phyloP scores from a whole-genome alignment of 2,113 vertebrate species.

The Anolis sagrei region DNA sequence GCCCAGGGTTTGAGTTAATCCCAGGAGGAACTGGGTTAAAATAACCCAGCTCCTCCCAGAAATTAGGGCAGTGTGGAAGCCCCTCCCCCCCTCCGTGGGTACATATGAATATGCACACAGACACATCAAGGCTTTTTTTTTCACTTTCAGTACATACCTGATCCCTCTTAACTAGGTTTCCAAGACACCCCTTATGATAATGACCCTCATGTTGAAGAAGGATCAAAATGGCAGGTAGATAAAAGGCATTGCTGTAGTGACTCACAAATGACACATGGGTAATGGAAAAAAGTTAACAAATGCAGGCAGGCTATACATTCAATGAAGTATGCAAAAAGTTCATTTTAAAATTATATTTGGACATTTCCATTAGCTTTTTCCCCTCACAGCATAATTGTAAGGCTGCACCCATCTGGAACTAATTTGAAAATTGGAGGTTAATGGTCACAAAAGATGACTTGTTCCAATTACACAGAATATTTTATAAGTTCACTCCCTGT shows the following conservation, averaged over 20 bases:
- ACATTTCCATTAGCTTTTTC: constrained; percentile 34
- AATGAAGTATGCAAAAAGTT: constrained; percentile 21
- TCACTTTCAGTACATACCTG: not conserved
- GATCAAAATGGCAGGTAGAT: not conserved
- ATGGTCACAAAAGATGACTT: constrained; percentile 57
- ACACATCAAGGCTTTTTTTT: too few species aligned
- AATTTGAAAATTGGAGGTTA: constrained; percentile 63
- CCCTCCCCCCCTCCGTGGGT: too few species aligned
- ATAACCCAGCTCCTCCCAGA: too few species aligned
- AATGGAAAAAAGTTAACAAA: not conserved
- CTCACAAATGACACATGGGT: not conserved
- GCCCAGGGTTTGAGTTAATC: too few species aligned
- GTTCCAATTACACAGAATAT: constrained; percentile 60
- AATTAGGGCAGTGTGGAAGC: too few species aligned
- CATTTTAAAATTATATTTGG: constrained; percentile 36
- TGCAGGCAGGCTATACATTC: accelerated
- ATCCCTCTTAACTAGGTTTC: not conserved
- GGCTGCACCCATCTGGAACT: constrained; percentile 46
- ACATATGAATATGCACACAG: too few species aligned
- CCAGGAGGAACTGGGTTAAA: too few species aligned
- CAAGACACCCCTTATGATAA: not conserved
- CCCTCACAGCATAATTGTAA: constrained; percentile 35
- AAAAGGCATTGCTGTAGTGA: not conserved
- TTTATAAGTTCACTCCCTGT: constrained; percentile 43
- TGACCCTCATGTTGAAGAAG: not conserved